Evolutionary conservation across 2,888 invertebrate genomes (phyloP).

Genomic region (Scotopteryx bipunctaria): DNA sequence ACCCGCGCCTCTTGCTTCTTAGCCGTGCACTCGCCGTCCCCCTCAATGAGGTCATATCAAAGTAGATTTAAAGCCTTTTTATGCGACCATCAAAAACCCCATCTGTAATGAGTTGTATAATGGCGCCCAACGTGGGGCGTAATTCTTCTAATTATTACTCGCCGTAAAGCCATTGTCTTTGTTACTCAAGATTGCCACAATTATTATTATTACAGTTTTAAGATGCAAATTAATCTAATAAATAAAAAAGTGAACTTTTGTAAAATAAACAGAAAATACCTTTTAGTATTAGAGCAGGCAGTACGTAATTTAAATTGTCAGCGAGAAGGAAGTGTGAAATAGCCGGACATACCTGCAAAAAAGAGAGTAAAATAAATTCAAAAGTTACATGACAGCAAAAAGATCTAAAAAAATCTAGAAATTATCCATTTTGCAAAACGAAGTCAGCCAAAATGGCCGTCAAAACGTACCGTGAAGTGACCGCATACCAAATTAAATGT

Average conservation of each 20-base stretch:
- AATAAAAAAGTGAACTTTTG: too few species aligned
- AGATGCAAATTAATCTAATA: background rate
- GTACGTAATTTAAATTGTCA: too few species aligned
- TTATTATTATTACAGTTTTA: slow-evolving; percentile 22
- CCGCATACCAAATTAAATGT: slow-evolving; percentile 62
- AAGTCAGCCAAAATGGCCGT: slow-evolving; percentile 42
- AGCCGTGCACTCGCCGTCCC: too few species aligned
- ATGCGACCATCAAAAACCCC: slow-evolving; percentile 52
- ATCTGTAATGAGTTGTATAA: slow-evolving; percentile 54
- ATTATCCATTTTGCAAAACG: slow-evolving; percentile 10
- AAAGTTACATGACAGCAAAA: too few species aligned
- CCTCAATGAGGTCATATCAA: too few species aligned
- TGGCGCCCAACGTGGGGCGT: slow-evolving; percentile 50
- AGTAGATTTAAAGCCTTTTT: slow-evolving; percentile 50
- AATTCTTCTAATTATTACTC: slow-evolving; percentile 27
- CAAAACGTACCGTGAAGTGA: slow-evolving; percentile 51
- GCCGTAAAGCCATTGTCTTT: slow-evolving; percentile 26
- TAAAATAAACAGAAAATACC: too few species aligned
- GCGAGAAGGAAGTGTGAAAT: too few species aligned
- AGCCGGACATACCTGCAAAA: too few species aligned
- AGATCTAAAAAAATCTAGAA: slow-evolving; percentile 7
- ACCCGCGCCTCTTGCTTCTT: too few species aligned
- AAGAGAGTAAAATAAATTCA: background rate
- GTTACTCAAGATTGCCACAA: slow-evolving; percentile 19
- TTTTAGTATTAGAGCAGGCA: too few species aligned